Conservation (phyloP, 2,113 vertebrate genomes). For the Spea multiplicata region DNA sequence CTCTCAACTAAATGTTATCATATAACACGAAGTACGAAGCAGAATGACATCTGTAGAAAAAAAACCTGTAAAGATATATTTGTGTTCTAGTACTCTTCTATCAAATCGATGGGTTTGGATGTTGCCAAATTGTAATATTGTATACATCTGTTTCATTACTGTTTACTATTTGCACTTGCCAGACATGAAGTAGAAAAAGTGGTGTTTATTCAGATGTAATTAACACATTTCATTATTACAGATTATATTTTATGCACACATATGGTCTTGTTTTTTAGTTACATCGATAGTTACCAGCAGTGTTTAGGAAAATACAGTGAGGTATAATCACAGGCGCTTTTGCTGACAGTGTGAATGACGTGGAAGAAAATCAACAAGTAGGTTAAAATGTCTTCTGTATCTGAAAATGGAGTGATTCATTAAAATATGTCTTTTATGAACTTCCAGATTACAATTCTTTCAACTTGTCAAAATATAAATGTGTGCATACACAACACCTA, state of each 20-base stretch:
- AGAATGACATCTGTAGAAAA: not conserved
- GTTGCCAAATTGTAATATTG: constrained; percentile 13
- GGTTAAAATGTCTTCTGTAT: not conserved
- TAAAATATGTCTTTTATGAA: not conserved
- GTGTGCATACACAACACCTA: not conserved
- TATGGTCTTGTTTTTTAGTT: not conserved
- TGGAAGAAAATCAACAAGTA: not conserved
- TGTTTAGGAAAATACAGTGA: not conserved
- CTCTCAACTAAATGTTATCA: not conserved
- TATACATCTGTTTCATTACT: constrained; percentile 19
- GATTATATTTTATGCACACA: not conserved
- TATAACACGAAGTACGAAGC: not conserved
- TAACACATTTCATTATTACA: not conserved
- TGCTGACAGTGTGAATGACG: constrained; percentile 1
- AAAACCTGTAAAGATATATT: too few species aligned
- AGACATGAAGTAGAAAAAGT: constrained; percentile 2
- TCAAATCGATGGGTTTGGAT: not conserved
- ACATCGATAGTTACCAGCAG: not conserved
- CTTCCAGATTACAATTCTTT: constrained; percentile 2
- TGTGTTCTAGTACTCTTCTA: not conserved
- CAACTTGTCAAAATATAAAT: constrained; percentile 6
- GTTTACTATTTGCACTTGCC: not conserved
- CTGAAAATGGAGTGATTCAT: constrained; percentile 1
- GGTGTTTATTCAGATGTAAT: constrained; percentile 6
- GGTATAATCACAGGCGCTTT: not conserved